A percentile compares a stretch with the other conserved stretches of the same genome.
phyloP scores from a whole-genome alignment of 2,797 vertebrate genomes.

The Coendou prehensilis region DNA sequence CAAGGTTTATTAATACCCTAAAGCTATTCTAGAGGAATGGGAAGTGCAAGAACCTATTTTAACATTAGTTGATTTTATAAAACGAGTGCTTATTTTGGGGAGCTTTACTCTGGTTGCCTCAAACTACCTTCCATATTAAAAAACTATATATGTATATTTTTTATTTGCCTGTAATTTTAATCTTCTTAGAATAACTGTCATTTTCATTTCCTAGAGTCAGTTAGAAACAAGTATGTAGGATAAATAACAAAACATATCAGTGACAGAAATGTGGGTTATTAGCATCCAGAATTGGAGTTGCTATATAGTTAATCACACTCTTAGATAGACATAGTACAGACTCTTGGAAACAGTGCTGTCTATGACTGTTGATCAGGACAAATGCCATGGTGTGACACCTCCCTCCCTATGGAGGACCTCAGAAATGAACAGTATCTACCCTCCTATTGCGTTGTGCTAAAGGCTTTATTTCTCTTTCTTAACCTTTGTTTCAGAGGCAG shows the following conservation, averaged over 20 bases:
- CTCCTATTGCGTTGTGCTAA: neutral
- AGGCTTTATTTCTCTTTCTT: constrained; percentile 36
- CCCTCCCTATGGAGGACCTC: neutral
- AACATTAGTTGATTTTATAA: constrained; percentile 22
- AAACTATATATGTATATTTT: neutral
- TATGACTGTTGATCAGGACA: neutral
- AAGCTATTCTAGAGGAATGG: constrained; percentile 27
- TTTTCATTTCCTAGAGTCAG: neutral
- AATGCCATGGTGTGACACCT: neutral
- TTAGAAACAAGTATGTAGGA: constrained; percentile 28
- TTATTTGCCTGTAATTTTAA: neutral
- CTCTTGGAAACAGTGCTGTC: constrained; percentile 22
- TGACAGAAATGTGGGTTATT: neutral
- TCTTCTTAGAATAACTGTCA: neutral
- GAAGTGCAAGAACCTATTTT: constrained; percentile 17
- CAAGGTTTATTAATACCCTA: constrained; percentile 42
- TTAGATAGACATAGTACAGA: neutral
- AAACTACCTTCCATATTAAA: constrained; percentile 23
- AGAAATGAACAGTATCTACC: neutral
- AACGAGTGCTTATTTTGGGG: neutral
- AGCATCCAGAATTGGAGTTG: neutral
- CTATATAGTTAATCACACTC: neutral
- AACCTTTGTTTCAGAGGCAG: constrained; percentile 62
- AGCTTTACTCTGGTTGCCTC: neutral
- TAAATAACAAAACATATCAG: constrained; percentile 21